Percentiles rank a stretch among this genome's conserved stretches.
Conservation (phyloP, 37 sponge, comb jelly and placozoan genomes). For the Geodia barretti region DNA sequence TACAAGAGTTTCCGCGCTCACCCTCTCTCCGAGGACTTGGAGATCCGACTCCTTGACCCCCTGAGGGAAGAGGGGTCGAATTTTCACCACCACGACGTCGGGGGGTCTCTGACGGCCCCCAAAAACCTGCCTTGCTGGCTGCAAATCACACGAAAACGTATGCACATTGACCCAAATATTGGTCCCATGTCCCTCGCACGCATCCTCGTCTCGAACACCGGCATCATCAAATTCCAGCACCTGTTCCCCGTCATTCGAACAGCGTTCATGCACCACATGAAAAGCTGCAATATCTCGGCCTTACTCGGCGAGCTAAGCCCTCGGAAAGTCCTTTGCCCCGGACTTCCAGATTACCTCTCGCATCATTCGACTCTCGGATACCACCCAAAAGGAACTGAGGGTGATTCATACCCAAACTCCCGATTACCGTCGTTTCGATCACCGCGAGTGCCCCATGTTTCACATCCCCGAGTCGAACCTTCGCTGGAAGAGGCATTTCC, state of each 20-base stretch:
- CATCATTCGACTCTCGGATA: neutral
- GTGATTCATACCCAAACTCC: too few relatives aligned
- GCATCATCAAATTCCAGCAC: neutral
- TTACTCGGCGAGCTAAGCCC: slow-evolving; percentile 1
- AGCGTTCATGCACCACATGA: neutral
- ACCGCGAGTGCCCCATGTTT: neutral
- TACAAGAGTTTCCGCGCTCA: neutral
- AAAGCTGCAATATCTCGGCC: neutral
- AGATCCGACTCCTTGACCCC: neutral
- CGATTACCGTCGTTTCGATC: neutral
- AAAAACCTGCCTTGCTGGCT: too few relatives aligned
- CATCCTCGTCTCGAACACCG: neutral
- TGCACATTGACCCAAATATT: neutral
- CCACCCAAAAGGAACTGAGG: neutral
- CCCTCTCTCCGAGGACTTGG: neutral
- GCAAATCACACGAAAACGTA: neutral
- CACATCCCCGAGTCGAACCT: neutral
- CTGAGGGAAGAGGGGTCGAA: neutral
- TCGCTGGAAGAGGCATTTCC: neutral
- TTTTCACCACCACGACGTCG: too few relatives aligned
- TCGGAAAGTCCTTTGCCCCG: slow-evolving; percentile 1
- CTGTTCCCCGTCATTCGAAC: neutral
- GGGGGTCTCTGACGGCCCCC: neutral
- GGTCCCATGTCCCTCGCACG: slow-evolving; percentile 5
- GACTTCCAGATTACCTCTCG: neutral